phyloP scores from a whole-genome alignment of 2,797 vertebrate species.

The Diglossa cyanea region DNA sequence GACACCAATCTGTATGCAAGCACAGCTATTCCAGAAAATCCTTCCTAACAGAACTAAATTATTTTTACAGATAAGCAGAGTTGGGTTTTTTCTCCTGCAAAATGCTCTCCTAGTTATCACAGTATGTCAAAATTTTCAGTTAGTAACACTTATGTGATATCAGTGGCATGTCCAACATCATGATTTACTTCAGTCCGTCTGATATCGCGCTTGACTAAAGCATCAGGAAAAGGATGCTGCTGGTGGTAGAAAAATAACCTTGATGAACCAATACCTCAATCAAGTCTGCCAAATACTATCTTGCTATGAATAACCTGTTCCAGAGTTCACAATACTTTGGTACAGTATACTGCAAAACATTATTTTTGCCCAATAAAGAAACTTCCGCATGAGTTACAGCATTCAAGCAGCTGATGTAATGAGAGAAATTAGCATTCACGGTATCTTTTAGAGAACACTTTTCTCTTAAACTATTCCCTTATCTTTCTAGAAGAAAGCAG shows the following conservation, averaged over 20 bases:
- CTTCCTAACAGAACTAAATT: not conserved
- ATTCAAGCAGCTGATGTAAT: not conserved
- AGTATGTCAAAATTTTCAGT: not conserved
- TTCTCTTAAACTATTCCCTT: not conserved
- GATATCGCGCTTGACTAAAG: not conserved
- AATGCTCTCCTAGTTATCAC: not conserved
- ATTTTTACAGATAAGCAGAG: not conserved
- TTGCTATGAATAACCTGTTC: not conserved
- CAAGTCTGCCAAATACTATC: not conserved
- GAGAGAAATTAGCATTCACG: not conserved
- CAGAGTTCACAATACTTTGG: not conserved
- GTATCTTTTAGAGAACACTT: not conserved
- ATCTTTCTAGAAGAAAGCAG: not conserved
- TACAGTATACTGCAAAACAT: not conserved
- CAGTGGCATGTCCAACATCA: not conserved
- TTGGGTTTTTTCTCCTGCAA: not conserved
- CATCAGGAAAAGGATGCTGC: not conserved
- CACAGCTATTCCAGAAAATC: not conserved
- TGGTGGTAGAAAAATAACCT: not conserved
- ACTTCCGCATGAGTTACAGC: not conserved
- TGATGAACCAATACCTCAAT: not conserved
- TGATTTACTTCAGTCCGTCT: slow-evolving; percentile 1
- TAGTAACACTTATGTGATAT: not conserved
- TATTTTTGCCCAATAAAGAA: not conserved
- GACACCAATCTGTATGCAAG: not conserved